phyloP scores from a whole-genome alignment of 1,140 invertebrate species.

The Drosophila baimaii region DNA sequence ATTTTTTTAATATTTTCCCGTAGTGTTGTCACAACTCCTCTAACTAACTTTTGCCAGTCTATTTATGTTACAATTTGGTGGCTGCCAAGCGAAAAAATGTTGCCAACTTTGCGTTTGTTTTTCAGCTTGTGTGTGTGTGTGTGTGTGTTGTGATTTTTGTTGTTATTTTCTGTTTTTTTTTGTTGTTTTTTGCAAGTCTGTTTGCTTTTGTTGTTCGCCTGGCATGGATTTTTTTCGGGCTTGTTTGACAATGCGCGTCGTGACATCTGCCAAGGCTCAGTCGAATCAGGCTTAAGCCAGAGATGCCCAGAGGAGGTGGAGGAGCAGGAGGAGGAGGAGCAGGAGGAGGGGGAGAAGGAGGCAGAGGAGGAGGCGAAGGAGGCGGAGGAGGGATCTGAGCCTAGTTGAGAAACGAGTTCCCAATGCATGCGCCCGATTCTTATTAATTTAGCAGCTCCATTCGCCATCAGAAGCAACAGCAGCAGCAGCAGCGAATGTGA shows the following conservation, averaged over 20 bases:
- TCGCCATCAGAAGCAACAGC: constrained; percentile 6
- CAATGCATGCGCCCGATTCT: constrained; percentile 39
- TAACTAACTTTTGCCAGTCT: constrained; percentile 78
- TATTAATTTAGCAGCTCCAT: constrained; percentile 49
- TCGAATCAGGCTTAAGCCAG: constrained; percentile 52
- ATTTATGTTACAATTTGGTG: constrained; percentile 82
- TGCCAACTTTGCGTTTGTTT: constrained; percentile 67
- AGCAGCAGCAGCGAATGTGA: constrained; percentile 12
- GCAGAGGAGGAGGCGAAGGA: too few species aligned
- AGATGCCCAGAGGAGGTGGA: neutral
- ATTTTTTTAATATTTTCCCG: neutral
- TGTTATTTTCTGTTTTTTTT: constrained; percentile 12
- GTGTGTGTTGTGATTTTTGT: constrained; percentile 15
- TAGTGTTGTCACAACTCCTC: constrained; percentile 35
- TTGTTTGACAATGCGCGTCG: constrained; percentile 83
- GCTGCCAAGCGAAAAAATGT: constrained; percentile 80
- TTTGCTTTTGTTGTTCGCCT: constrained; percentile 45
- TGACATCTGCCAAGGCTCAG: constrained; percentile 75
- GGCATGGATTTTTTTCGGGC: constrained; percentile 48
- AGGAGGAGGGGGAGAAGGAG: too few species aligned
- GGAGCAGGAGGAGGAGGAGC: neutral
- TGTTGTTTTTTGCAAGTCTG: neutral
- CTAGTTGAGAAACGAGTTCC: constrained; percentile 54
- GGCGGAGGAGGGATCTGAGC: neutral
- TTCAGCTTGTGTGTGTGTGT: constrained; percentile 24